phyloP scores from a whole-genome alignment of 2,113 vertebrate genomes.

The Riparia riparia region DNA sequence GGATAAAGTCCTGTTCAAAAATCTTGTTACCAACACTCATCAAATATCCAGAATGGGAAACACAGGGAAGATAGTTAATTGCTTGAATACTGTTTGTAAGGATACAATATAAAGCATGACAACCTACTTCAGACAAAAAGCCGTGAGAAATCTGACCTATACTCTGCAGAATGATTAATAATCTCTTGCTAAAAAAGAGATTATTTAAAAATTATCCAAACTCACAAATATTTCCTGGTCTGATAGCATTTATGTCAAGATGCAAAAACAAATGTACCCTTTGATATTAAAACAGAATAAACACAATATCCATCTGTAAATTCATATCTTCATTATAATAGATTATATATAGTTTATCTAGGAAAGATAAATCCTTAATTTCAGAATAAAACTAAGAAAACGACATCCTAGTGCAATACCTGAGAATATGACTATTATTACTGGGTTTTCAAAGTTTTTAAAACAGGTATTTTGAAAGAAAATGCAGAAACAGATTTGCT shows the following conservation, averaged over 20 bases:
- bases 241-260: neutral
- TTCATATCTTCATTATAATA: neutral
- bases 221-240: neutral
- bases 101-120: neutral
- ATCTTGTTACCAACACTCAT: neutral
- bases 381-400: neutral
- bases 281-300: neutral
- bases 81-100: neutral
- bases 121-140: neutral
- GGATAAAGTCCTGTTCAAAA: neutral
- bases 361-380: neutral
- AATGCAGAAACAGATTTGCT: neutral
- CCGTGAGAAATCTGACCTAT: neutral
- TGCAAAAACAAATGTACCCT: neutral
- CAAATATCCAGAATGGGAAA: neutral
- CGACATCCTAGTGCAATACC: neutral
- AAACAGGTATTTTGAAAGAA: neutral
- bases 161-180: neutral
- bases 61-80: neutral
- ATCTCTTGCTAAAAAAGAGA: neutral
- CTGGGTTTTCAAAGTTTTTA: neutral
- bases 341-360: neutral
- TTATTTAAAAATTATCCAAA: neutral
- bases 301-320: neutral
- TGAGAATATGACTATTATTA: neutral